Percentiles rank a stretch among this genome's conserved stretches.
These are phyloP conservation scores for Dynastes maya DNA, from an alignment of 2,888 invertebrate species.

Conservation along the genomic window DNA sequence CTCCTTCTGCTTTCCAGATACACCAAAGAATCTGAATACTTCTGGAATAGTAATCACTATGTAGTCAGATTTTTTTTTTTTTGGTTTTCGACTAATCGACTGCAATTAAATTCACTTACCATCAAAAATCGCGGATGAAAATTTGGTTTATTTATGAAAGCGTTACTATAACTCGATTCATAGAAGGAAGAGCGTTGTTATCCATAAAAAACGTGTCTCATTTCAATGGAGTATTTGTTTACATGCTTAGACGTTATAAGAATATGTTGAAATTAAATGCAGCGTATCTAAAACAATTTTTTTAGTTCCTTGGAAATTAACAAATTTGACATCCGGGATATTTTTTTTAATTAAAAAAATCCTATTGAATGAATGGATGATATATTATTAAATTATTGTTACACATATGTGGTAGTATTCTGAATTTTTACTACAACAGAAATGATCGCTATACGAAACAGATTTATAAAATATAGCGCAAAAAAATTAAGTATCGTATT, in stretches of 20 bases:
- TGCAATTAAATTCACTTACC: constrained; percentile 17
- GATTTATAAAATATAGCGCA: neutral
- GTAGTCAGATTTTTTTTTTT: too few relatives aligned
- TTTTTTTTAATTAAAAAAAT: too few relatives aligned
- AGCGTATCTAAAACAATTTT: constrained; percentile 9
- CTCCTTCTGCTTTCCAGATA: neutral
- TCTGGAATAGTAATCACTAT: constrained; percentile 47
- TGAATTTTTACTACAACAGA: neutral
- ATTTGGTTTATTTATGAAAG: constrained; percentile 20
- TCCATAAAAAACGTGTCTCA: constrained; percentile 6
- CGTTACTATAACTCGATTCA: neutral
- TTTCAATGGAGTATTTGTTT: constrained; percentile 26
- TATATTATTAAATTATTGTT: too few relatives aligned
- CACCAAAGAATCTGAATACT: constrained; percentile 17
- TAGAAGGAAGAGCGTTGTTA: neutral
- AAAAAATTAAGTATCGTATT: neutral
- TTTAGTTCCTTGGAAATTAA: neutral
- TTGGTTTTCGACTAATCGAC: constrained; percentile 14
- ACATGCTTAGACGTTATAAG: neutral
- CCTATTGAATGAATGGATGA: too few relatives aligned
- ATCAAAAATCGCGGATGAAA: constrained; percentile 29
- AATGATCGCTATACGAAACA: neutral
- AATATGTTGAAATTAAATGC: constrained; percentile 22
- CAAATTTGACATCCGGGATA: too few relatives aligned
- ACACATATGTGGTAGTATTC: too few relatives aligned